Percentiles rank a stretch among this genome's conserved stretches.
These are phyloP conservation scores for Scaptomyza polygonia DNA, from an alignment of 2,888 invertebrate species.

Conservation along the genomic window DNA sequence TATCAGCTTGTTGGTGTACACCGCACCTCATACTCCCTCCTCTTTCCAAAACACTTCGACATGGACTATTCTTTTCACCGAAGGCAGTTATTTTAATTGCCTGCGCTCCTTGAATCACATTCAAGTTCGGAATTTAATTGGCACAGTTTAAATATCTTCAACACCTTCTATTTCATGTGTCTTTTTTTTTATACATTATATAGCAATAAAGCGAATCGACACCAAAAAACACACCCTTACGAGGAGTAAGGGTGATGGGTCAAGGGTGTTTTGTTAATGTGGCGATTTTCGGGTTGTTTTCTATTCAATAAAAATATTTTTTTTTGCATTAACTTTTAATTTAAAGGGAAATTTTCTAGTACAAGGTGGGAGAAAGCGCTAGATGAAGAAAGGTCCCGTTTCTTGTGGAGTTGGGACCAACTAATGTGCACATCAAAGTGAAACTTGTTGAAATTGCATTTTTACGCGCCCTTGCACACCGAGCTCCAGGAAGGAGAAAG, in stretches of 20 bases:
- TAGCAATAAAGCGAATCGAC: constrained; percentile 42
- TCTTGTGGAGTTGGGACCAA: constrained; percentile 32
- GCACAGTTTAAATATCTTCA: constrained; percentile 54
- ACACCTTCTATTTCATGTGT: constrained; percentile 6
- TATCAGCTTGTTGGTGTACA: neutral
- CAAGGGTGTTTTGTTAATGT: constrained; percentile 57
- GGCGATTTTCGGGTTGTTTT: constrained; percentile 71
- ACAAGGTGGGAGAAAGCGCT: constrained; percentile 15
- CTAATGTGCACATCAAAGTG: constrained; percentile 78
- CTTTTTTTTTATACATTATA: neutral
- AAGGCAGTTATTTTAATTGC: constrained; percentile 50
- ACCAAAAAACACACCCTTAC: constrained; percentile 7
- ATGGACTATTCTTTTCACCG: constrained; percentile 10
- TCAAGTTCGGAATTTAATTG: constrained; percentile 55
- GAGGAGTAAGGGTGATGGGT: neutral
- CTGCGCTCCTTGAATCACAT: constrained; percentile 27
- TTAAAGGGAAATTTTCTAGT: constrained; percentile 61
- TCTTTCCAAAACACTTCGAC: constrained; percentile 22
- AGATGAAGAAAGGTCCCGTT: constrained; percentile 12
- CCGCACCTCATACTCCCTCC: neutral
- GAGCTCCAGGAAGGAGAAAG: constrained; percentile 34
- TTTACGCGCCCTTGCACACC: constrained; percentile 79
- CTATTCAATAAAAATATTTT: constrained; percentile 80
- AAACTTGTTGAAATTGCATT: constrained; percentile 80
- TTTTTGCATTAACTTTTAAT: constrained; percentile 77